Evolutionary conservation across 2,797 vertebrate species (phyloP).

Genomic region (Ibycter americanus): DNA sequence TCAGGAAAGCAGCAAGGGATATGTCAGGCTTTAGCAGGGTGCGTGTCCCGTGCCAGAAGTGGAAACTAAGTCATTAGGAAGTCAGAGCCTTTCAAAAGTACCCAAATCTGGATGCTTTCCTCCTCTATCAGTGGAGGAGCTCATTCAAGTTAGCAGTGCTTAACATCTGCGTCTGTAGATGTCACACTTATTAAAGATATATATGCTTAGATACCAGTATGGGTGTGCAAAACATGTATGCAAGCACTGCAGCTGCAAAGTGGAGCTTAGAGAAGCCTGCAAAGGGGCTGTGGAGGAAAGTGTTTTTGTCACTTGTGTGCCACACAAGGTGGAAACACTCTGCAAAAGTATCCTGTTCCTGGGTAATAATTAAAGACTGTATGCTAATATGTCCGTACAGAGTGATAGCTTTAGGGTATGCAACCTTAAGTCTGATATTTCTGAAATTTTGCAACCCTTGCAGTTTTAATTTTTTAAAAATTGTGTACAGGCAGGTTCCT

Average conservation of each 20-base stretch:
- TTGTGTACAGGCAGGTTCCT: too few species aligned
- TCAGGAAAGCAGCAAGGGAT: not conserved
- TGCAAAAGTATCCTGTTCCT: not conserved
- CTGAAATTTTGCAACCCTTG: not conserved
- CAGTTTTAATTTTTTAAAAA: not conserved
- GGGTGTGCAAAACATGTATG: not conserved
- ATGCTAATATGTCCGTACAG: not conserved
- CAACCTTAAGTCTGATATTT: not conserved
- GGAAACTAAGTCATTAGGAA: not conserved
- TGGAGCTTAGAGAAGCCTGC: rapidly evolving
- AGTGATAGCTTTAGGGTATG: not conserved
- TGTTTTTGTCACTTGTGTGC: rapidly evolving
- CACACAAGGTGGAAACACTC: not conserved
- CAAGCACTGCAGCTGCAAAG: not conserved
- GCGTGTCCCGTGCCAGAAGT: not conserved
- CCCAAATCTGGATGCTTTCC: not conserved
- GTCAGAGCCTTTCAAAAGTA: not conserved
- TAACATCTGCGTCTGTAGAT: not conserved
- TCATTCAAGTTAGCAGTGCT: not conserved
- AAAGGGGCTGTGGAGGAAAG: not conserved
- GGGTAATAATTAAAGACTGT: not conserved
- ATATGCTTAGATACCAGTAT: rapidly evolving
- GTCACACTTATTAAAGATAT: rapidly evolving
- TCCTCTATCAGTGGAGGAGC: not conserved
- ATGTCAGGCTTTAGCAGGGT: not conserved